Percentiles rank a stretch among this genome's conserved stretches.
phyloP scores from a whole-genome alignment of 2,797 vertebrate species.

The Hydrophis major region DNA sequence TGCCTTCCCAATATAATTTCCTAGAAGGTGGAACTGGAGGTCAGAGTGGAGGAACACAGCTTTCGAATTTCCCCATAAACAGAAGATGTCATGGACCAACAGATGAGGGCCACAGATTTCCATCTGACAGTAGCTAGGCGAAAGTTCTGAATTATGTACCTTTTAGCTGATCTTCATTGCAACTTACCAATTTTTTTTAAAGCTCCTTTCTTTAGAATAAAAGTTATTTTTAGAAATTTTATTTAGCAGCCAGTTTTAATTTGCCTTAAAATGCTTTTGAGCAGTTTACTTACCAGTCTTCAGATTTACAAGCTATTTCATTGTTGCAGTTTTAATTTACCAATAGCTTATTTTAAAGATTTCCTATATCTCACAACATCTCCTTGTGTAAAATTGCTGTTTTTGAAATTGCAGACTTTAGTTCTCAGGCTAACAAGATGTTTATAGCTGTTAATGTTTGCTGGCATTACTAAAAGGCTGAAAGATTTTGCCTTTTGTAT shows the following conservation, averaged over 20 bases:
- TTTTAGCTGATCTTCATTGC: conserved; percentile 36
- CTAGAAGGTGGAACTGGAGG: neutral
- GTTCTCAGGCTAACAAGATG: conserved; percentile 64
- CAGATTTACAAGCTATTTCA: conserved; percentile 55
- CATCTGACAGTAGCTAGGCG: conserved; percentile 67
- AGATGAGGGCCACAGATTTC: neutral
- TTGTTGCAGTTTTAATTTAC: conserved; percentile 46
- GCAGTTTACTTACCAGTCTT: conserved; percentile 64
- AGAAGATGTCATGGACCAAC: neutral
- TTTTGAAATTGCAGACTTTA: conserved; percentile 47
- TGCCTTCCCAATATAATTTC: neutral
- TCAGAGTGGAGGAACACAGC: neutral
- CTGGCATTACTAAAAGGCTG: conserved; percentile 58
- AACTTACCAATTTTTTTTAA: conserved; percentile 40
- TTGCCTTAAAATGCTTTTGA: conserved; percentile 78
- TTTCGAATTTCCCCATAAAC: neutral
- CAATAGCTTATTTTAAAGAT: conserved; percentile 49
- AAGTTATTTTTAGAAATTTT: conserved; percentile 70
- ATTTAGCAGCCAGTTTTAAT: conserved; percentile 76
- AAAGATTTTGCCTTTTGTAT: conserved; percentile 56
- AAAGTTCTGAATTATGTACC: conserved; percentile 69
- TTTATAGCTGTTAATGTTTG: conserved; percentile 57
- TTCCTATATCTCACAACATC: conserved; percentile 59
- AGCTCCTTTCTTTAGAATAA: conserved; percentile 64
- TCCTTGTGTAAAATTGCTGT: conserved; percentile 50